Percentiles rank a stretch among this genome's conserved stretches.
Evolutionary conservation across 2,797 vertebrate genomes (phyloP).

Genomic region (Setipinna tenuifilis): DNA sequence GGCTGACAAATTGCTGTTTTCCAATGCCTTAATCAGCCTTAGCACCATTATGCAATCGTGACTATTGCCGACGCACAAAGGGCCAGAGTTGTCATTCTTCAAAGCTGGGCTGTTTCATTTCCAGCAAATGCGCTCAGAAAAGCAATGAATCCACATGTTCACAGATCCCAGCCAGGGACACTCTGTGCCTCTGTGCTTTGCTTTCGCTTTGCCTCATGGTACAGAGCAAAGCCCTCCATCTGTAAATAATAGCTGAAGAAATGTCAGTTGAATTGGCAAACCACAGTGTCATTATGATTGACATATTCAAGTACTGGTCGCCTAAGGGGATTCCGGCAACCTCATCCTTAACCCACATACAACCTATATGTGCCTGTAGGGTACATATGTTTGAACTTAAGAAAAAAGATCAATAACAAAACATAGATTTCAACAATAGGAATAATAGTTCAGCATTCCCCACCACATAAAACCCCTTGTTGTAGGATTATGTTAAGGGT

Average conservation of each 20-base stretch:
- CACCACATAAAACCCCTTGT: no score
- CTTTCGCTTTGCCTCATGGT: constrained; percentile 11
- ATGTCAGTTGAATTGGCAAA: not conserved
- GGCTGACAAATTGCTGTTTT: not conserved
- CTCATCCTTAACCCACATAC: no score
- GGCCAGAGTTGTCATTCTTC: not conserved
- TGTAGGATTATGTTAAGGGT: no score
- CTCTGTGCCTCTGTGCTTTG: not conserved
- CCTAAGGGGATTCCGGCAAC: not conserved
- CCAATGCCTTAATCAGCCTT: not conserved
- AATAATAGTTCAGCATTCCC: no score
- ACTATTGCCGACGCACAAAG: not conserved
- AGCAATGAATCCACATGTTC: constrained; percentile 6
- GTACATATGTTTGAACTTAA: no score
- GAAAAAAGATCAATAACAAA: no score
- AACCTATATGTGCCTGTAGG: no score
- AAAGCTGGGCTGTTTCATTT: not conserved
- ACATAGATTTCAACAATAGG: no score
- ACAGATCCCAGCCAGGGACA: constrained; percentile 17
- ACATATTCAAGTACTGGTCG: not conserved
- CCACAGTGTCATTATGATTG: no score
- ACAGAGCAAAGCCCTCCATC: not conserved
- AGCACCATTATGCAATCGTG: not conserved
- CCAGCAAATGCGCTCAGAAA: not conserved
- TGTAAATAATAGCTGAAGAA: not conserved